Evolutionary conservation across 2,113 vertebrate species (phyloP), one percentile per base, ranked within the genome.

Genomic region (Nycticryphes semicollaris): DNA sequence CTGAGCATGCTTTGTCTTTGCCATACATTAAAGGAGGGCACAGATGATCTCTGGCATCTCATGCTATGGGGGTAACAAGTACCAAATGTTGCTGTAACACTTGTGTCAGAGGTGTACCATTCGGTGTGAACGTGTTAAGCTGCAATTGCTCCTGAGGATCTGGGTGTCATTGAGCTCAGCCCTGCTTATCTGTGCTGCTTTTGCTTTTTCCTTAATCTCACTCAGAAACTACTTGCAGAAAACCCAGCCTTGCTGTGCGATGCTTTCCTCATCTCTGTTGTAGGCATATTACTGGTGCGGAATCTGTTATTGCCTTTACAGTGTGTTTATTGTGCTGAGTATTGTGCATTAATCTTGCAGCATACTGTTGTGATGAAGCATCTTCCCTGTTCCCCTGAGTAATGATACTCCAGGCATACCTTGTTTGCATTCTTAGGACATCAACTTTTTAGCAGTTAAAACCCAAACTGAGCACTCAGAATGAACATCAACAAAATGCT

Each of bases 51-150:
- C 37, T 84, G 45, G 73, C 41, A 41, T 90, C 84, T 94, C 79
- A 39, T 93, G 79, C 69, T 64, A 5, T 53, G 66, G 48, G n/a
- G 62, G 25, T 88, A 84, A 51, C 62, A 78, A 84, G 90, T 79
- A 87, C 83, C 92, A 96, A 95, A 92, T 93, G 86, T 90, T 62
- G 57, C 90, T 92, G 33, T 47, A 84, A 70, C 53, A 88, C 79
- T 73, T 79, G 63, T 91, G 93, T 94, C 78, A 85, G 87, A 57
- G 87, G 75, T 53, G 45, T 59, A 70, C 91, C 63, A 27, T 94
- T n/a, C 14, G 11, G 92, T 91, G 92, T 73, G 94, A 95, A 84
- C 1, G 23, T 33, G 62, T 93, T 91, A 77, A 84, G 72, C 87
- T 2, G 35, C 18, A 1, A 8, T 79, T 85, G 63, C 53, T 92